Percentiles rank a stretch among this genome's conserved stretches.
phyloP scores from a whole-genome alignment of 2,797 vertebrate genomes.

The Triplophysa bombifrons region DNA sequence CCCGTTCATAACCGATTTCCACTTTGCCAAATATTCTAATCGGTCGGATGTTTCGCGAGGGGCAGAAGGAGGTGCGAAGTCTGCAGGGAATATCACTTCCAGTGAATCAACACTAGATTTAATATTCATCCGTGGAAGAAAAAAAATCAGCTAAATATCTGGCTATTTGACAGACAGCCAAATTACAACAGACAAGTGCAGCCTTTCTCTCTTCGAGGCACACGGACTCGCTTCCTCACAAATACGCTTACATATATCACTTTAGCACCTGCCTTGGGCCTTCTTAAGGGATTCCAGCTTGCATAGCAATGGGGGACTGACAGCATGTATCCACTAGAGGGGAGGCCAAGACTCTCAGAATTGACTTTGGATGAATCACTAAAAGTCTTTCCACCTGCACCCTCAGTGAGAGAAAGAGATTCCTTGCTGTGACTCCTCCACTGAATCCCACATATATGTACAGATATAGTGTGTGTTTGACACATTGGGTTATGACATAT shows the following conservation, averaged over 20 bases:
- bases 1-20: slow-evolving; percentile 58
- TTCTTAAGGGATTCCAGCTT: slow-evolving; percentile 60
- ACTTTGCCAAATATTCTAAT: slow-evolving; percentile 38
- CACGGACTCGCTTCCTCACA: slow-evolving; percentile 65
- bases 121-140: slow-evolving; percentile 39
- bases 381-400: slow-evolving; percentile 36
- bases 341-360: slow-evolving; percentile 67
- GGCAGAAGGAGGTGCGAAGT: slow-evolving; percentile 12
- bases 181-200: slow-evolving; percentile 43
- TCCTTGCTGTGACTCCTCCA: slow-evolving; percentile 29
- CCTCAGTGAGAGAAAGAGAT: slow-evolving; percentile 3
- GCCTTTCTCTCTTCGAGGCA: slow-evolving; percentile 26
- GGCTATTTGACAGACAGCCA: slow-evolving; percentile 39
- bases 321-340: slow-evolving; percentile 68
- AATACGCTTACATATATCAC: slow-evolving; percentile 28
- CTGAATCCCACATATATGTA: slow-evolving; percentile 9
- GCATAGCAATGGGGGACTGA: slow-evolving; percentile 64
- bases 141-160: slow-evolving; percentile 27
- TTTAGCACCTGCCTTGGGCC: slow-evolving; percentile 43
- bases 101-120: slow-evolving; percentile 29
- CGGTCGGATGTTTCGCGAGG: slow-evolving; percentile 11
- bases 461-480: neutral
- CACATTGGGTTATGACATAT: neutral
- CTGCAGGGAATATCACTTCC: slow-evolving; percentile 26
- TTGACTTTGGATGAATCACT: slow-evolving; percentile 65